phyloP scores from a whole-genome alignment of 2,888 invertebrate genomes.

The Pheosia tremula region DNA sequence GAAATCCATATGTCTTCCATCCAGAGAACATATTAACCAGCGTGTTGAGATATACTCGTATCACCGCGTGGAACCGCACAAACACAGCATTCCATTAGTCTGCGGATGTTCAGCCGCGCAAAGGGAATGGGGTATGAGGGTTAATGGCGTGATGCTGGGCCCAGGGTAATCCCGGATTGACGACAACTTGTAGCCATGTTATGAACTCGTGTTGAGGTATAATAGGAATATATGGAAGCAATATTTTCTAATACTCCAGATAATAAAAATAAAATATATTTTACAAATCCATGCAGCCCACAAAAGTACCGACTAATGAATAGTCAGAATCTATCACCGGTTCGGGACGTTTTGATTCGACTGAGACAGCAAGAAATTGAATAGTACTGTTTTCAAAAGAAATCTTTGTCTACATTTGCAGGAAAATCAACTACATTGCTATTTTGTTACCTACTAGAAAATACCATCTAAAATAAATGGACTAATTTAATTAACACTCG shows the following conservation, averaged over 20 bases:
- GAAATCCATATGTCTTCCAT: not conserved
- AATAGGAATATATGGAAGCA: not conserved
- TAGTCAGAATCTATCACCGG: no score
- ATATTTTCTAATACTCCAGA: not conserved
- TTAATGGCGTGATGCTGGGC: slow-evolving; percentile 7
- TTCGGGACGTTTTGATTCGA: no score
- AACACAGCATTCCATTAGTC: not conserved
- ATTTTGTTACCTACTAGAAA: no score
- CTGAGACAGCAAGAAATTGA: no score
- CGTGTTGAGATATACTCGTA: not conserved
- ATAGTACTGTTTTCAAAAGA: no score
- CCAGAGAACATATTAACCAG: not conserved
- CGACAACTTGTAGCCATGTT: not conserved
- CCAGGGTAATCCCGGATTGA: slow-evolving; percentile 9
- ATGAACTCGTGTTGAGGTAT: not conserved
- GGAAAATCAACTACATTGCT: no score
- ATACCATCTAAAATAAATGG: no score
- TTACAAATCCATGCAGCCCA: no score
- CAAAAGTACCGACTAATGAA: no score
- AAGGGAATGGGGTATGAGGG: slow-evolving; percentile 9
- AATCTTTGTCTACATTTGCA: no score
- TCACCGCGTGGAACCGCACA: not conserved
- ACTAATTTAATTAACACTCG: no score
- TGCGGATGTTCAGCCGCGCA: slow-evolving; percentile 2
- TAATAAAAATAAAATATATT: no score